Evolutionary conservation across 2,113 vertebrate species (phyloP).

Genomic region (Zootoca vivipara): DNA sequence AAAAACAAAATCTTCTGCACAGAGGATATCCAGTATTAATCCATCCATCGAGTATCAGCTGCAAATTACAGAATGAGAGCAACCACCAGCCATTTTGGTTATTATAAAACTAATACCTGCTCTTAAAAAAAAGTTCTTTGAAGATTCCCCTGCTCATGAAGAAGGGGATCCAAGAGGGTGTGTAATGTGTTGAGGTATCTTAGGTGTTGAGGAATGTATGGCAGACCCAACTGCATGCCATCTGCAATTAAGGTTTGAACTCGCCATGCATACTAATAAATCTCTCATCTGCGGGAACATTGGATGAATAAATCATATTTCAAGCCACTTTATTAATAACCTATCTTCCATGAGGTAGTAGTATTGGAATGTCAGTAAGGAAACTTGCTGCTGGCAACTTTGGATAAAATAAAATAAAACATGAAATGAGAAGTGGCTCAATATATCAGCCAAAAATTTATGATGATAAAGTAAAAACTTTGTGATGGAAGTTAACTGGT

Average conservation of each 20-base stretch:
- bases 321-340: conserved; percentile 12
- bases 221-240: accelerated
- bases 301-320: neutral
- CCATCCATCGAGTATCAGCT: neutral
- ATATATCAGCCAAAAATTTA: neutral
- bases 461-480: neutral
- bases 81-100: conserved; percentile 3
- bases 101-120: neutral
- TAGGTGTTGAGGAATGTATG: conserved; percentile 32
- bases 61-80: conserved; percentile 13
- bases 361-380: neutral
- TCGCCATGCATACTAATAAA: neutral
- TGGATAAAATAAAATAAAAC: accelerated
- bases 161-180: neutral
- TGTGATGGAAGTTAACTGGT: neutral
- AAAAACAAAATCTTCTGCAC: no score
- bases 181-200: neutral
- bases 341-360: neutral
- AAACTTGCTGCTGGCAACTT: conserved; percentile 5
- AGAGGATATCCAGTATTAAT: neutral
- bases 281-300: neutral
- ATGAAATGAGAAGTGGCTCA: neutral
- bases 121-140: neutral
- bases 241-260: conserved; percentile 13
- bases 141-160: neutral